These are phyloP conservation scores for Ateles fusciceps DNA, from an alignment of 2,797 vertebrate genomes.

Conservation along the genomic window DNA sequence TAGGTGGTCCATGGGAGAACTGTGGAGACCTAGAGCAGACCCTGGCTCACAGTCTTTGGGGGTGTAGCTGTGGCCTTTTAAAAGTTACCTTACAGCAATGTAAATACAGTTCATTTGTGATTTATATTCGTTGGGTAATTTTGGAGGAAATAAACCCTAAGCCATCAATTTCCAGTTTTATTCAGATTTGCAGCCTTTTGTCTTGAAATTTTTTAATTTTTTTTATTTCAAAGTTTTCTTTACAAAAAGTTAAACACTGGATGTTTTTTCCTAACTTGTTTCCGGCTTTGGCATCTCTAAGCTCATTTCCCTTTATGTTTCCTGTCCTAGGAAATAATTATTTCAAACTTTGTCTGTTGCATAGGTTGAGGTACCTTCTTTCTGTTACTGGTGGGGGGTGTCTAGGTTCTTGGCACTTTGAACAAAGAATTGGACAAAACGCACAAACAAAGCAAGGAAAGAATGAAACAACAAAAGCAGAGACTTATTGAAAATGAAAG, in stretches of 20 bases:
- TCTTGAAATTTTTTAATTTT: not conserved
- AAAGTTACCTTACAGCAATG: not conserved
- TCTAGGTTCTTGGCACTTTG: not conserved
- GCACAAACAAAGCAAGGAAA: not conserved
- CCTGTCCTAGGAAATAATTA: not conserved
- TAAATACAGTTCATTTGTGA: not conserved
- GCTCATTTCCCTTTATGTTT: conserved; percentile 22
- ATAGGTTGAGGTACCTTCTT: not conserved
- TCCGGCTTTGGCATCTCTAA: not conserved
- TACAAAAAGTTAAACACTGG: not conserved
- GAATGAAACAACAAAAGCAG: not conserved
- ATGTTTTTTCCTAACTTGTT: not conserved
- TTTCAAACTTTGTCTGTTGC: not conserved
- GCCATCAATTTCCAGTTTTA: not conserved
- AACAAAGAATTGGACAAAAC: not conserved
- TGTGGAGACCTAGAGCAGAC: not conserved
- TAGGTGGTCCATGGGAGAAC: not conserved
- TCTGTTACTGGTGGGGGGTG: not conserved
- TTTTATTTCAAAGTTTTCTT: not conserved
- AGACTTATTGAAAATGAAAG: not conserved
- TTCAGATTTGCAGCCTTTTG: not conserved
- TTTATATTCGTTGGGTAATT: not conserved
- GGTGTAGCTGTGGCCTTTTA: not conserved
- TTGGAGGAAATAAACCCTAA: not conserved
- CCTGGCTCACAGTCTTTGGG: not conserved